A percentile compares a stretch with the other conserved stretches of the same genome.
Conservation (phyloP, 2,797 vertebrate genomes). For the Serranus cabrilla region DNA sequence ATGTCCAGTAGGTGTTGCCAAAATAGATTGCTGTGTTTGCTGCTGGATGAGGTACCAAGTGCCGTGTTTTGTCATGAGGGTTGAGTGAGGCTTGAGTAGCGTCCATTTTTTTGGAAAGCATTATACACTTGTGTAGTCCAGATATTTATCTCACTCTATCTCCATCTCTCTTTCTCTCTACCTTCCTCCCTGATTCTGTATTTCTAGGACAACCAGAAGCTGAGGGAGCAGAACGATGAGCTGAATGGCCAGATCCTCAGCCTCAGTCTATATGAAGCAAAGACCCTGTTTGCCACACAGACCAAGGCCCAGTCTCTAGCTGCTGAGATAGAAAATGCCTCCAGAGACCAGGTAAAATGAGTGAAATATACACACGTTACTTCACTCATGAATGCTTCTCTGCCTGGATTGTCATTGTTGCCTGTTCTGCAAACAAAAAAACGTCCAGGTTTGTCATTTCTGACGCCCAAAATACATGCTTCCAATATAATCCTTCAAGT, state of each 20-base stretch:
- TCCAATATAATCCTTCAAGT: too few relatives aligned
- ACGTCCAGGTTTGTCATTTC: too few relatives aligned
- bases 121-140: not conserved
- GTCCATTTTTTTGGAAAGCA: not conserved
- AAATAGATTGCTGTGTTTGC: slow-evolving; percentile 68
- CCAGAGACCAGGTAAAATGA: slow-evolving; percentile 92
- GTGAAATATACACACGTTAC: rapidly evolving
- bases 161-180: not conserved
- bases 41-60: slow-evolving; percentile 49
- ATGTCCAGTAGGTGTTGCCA: slow-evolving; percentile 64
- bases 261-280: slow-evolving; percentile 96
- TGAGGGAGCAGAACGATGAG: slow-evolving; percentile 96
- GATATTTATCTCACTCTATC: slow-evolving; percentile 6
- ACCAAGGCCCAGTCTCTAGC: slow-evolving; percentile 98
- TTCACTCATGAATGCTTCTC: not conserved
- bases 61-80: slow-evolving; percentile 33
- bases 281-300: slow-evolving; percentile 95
- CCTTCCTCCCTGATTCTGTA: not conserved
- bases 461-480: too few relatives aligned
- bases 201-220: slow-evolving; percentile 93
- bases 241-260: slow-evolving; percentile 97
- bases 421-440: not conserved
- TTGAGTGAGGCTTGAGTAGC: slow-evolving; percentile 70
- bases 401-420: not conserved
- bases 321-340: slow-evolving; percentile 96